Conservation (phyloP, 2,113 vertebrate genomes). For the Procavia capensis region DNA sequence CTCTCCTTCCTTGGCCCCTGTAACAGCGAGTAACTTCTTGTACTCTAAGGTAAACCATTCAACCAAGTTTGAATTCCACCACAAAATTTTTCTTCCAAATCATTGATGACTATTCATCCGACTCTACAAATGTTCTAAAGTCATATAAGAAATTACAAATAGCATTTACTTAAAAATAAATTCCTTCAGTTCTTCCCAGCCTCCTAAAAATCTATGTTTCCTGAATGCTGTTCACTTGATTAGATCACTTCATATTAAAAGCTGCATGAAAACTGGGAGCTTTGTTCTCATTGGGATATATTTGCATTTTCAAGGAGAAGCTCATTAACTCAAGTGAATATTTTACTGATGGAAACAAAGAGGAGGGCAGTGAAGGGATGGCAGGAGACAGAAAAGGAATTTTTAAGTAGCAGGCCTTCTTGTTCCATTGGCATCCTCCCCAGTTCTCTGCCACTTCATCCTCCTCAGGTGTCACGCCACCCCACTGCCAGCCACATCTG, state of each 20-base stretch:
- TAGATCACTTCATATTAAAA: conserved; percentile 53
- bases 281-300: conserved; percentile 37
- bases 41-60: not conserved
- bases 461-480: not conserved
- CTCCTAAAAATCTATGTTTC: conserved; percentile 40
- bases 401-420: not conserved
- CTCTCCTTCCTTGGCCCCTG: not conserved
- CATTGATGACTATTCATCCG: not conserved
- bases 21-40: not conserved
- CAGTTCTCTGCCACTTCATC: not conserved
- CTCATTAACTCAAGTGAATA: conserved; percentile 56
- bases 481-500: too few species aligned
- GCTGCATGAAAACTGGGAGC: not conserved
- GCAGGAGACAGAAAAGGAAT: not conserved
- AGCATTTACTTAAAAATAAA: conserved; percentile 26
- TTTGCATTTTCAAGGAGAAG: conserved; percentile 54
- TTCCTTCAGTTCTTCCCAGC: not conserved
- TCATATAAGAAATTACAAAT: conserved; percentile 15
- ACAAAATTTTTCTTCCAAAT: not conserved
- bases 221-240: conserved; percentile 23
- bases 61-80: not conserved
- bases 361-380: not conserved
- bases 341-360: conserved; percentile 45
- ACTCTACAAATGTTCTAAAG: not conserved
- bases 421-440: not conserved